Base-by-base conservation (phyloP, 2,797 vertebrate species). In the Synanceia verrucosa region DNA sequence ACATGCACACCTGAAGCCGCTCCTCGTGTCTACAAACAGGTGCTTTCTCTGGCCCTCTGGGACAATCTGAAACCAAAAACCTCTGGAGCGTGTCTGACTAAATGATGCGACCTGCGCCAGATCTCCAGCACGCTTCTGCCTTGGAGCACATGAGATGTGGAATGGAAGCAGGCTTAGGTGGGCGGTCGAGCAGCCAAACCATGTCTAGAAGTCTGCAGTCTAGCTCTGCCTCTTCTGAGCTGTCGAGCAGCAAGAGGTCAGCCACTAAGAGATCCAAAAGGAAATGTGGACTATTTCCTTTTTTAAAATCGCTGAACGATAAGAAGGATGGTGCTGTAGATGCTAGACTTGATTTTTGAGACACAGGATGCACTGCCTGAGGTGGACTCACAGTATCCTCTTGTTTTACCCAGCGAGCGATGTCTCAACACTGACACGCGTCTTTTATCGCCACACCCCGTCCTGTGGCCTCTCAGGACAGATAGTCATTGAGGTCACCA, bases 61-160 rank as follows among this genome's bases (percentile, higher is more conserved):
- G 88, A 79, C 62, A 79, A 44, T 43, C 4, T 29, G 88, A 91
- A 94, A 93, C 76, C 65, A 69, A 71, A 92, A 84, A 82, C 91
- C 76, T 75, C 43, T 10, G 72, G 58, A 89, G 86, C 84, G 90
- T 92, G 92, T 77, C 88, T 77, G 57, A 47, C 79, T 87, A 83
- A 88, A 87, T 50, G 39, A 84, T 65, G 58, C 57, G 19, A 68
- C 61, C 51, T 50, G 60, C 4, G 34, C 55, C 29, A 63, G 44
- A 72, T 61, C 69, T 70, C 39, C 31, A 44, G 63, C 56, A 21
- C 37, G 3, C 59, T 71, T 24, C 47, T 4, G 57, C 68, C 47
- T 67, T 33, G 4, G 60, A 58, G 44, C 12, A 59, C 34, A 24
- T 11, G 33, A 50, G 23, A 57, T n/a, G 24, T 44, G 61, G 68